These are phyloP conservation scores for Tolmerus cingulatus DNA, from an alignment of 2,888 invertebrate species.

Conservation along the genomic window DNA sequence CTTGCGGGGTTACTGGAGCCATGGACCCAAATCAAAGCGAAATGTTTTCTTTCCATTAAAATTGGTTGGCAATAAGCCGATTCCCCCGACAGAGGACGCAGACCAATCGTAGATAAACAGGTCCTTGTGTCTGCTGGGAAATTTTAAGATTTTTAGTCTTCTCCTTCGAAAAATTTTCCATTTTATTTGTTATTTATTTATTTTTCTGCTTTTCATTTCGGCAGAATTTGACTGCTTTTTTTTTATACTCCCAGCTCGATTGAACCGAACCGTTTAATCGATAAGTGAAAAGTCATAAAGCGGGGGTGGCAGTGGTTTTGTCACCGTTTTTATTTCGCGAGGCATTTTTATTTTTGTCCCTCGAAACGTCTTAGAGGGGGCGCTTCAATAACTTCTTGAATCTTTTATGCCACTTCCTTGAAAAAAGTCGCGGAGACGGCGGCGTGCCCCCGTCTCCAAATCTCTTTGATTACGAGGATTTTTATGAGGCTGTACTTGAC, in stretches of 20 bases:
- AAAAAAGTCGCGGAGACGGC: not conserved
- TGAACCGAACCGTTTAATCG: not conserved
- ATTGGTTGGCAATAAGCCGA: constrained; percentile 24
- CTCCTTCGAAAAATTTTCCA: not conserved
- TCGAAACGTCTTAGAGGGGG: not conserved
- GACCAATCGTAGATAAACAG: constrained; percentile 5
- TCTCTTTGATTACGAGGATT: constrained; percentile 7
- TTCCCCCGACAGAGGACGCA: not conserved
- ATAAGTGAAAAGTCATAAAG: constrained; percentile 14
- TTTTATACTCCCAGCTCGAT: not conserved
- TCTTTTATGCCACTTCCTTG: not conserved
- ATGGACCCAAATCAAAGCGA: constrained; percentile 23
- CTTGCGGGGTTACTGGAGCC: not conserved
- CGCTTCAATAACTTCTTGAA: not conserved
- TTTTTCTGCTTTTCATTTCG: not conserved
- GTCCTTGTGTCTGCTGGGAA: not conserved
- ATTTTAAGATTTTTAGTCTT: not conserved
- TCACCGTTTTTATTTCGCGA: not conserved
- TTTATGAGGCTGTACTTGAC: constrained; percentile 21
- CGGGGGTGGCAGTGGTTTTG: not conserved
- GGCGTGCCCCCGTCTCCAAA: not conserved
- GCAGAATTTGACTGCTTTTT: not conserved
- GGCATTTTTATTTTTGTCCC: not conserved
- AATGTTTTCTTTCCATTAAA: constrained; percentile 25
- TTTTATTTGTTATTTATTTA: not conserved